Percentiles rank a stretch among this genome's conserved stretches.
Evolutionary conservation across 2,797 vertebrate species (phyloP).

Genomic region (Rhinoraja longicauda): DNA sequence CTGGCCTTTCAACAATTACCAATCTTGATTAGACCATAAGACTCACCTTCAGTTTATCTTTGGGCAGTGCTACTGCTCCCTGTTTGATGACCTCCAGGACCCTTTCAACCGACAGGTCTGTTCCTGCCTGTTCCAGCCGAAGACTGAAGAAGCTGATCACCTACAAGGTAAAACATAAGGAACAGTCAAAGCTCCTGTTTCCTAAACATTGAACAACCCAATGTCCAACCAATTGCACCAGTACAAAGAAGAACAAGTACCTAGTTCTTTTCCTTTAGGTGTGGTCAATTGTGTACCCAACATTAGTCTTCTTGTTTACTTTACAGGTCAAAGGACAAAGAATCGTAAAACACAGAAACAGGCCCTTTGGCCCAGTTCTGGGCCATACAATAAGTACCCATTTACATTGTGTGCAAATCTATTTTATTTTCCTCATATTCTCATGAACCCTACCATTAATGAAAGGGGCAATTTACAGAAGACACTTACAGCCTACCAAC

Average conservation of each 20-base stretch:
- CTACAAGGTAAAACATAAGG: constrained; percentile 55
- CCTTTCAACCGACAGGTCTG: constrained; percentile 87
- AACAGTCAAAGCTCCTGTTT: not conserved
- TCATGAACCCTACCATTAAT: too few relatives aligned
- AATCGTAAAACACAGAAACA: too few relatives aligned
- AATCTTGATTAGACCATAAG: too few relatives aligned
- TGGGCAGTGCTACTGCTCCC: constrained; percentile 85
- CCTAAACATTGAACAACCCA: not conserved
- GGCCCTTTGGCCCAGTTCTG: too few relatives aligned
- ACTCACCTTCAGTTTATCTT: constrained; percentile 87
- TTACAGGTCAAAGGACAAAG: not conserved
- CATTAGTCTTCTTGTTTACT: not conserved
- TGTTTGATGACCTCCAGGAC: constrained; percentile 98
- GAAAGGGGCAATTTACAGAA: too few relatives aligned
- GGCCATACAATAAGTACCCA: too few relatives aligned
- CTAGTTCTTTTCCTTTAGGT: not conserved
- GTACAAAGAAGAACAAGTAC: not conserved
- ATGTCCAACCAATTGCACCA: not conserved
- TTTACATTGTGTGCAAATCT: too few relatives aligned
- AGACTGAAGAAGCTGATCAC: constrained; percentile 93
- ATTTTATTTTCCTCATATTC: too few relatives aligned
- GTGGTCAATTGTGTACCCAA: not conserved
- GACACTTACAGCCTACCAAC: too few relatives aligned
- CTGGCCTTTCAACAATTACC: too few relatives aligned
- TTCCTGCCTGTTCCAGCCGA: constrained; percentile 82